Evolutionary conservation across 92 coral and sea anemone genomes (phyloP).

Genomic region (Epizoanthus rinbou): DNA sequence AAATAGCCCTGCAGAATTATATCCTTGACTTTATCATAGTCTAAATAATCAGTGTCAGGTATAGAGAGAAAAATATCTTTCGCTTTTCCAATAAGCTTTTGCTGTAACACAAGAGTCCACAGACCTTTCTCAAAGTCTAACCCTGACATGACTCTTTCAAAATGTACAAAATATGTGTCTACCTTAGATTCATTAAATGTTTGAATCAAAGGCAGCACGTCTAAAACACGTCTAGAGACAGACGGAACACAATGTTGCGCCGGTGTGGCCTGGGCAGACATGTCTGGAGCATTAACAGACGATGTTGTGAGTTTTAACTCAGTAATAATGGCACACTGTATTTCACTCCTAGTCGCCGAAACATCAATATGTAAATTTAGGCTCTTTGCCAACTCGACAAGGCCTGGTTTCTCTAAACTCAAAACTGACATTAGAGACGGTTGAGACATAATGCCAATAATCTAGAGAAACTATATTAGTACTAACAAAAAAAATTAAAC

Average conservation of each 20-base stretch:
- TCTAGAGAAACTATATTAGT: slow-evolving; percentile 15
- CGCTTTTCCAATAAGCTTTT: slow-evolving; percentile 17
- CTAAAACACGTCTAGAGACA: slow-evolving; percentile 17
- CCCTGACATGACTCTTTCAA: slow-evolving; percentile 18
- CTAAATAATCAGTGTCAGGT: slow-evolving; percentile 17
- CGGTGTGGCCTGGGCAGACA: slow-evolving; percentile 21
- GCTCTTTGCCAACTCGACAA: slow-evolving; percentile 19
- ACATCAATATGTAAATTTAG: slow-evolving; percentile 15
- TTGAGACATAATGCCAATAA: slow-evolving; percentile 16
- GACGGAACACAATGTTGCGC: slow-evolving; percentile 19
- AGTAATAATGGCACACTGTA: slow-evolving; percentile 17
- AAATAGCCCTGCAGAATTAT: slow-evolving; percentile 17
- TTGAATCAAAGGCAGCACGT: slow-evolving; percentile 18
- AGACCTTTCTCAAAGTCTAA: slow-evolving; percentile 13
- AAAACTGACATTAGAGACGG: slow-evolving; percentile 17
- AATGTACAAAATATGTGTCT: slow-evolving; percentile 15
- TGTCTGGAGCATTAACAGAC: slow-evolving; percentile 18
- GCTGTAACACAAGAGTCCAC: slow-evolving; percentile 19
- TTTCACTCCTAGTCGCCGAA: slow-evolving; percentile 19
- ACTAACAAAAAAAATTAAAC: slow-evolving; percentile 14
- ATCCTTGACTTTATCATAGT: slow-evolving; percentile 16
- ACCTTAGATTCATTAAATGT: slow-evolving; percentile 15
- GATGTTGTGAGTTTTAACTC: slow-evolving; percentile 17
- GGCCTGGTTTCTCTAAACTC: slow-evolving; percentile 19
- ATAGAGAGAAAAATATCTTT: slow-evolving; percentile 15